phyloP scores from a whole-genome alignment of 2,888 invertebrate genomes.

The Brenthis daphne region DNA sequence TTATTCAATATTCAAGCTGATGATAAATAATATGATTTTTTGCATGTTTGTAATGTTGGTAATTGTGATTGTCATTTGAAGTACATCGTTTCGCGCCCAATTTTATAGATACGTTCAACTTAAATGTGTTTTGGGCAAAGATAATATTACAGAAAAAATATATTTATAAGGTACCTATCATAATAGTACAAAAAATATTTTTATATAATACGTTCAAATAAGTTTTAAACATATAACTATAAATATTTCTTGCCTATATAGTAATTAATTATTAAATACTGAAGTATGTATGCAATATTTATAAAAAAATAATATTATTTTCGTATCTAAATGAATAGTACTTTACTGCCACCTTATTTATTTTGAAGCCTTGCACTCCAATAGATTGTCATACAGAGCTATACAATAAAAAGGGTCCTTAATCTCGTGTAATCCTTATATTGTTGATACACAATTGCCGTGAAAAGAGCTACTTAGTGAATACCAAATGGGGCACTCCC shows the following conservation, averaged over 20 bases:
- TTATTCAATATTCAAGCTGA: too few species aligned
- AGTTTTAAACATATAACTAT: background rate
- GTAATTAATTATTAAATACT: conserved; percentile 5
- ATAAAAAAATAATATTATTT: background rate
- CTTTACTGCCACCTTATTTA: conserved; percentile 49
- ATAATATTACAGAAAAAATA: conserved; percentile 1
- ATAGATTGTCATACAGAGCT: conserved; percentile 43
- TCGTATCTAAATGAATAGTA: conserved; percentile 21
- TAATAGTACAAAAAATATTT: background rate
- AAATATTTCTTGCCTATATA: background rate
- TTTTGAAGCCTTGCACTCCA: conserved; percentile 51
- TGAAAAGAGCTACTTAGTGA: conserved; percentile 73
- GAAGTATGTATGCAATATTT: background rate
- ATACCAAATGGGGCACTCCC: conserved; percentile 51
- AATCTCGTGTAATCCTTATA: conserved; percentile 68
- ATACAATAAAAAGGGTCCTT: conserved; percentile 58
- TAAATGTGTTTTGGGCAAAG: conserved; percentile 27
- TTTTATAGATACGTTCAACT: conserved; percentile 38
- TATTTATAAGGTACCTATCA: background rate
- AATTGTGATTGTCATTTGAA: conserved; percentile 38
- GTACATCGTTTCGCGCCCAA: conserved; percentile 36
- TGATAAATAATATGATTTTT: too few species aligned
- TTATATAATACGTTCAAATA: background rate
- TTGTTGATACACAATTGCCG: conserved; percentile 74
- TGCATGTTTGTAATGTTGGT: conserved; percentile 36